Percentiles rank a stretch among this genome's conserved stretches.
These are phyloP conservation scores for Ecliptopera silaceata DNA, from an alignment of 2,888 invertebrate species.

Conservation along the genomic window DNA sequence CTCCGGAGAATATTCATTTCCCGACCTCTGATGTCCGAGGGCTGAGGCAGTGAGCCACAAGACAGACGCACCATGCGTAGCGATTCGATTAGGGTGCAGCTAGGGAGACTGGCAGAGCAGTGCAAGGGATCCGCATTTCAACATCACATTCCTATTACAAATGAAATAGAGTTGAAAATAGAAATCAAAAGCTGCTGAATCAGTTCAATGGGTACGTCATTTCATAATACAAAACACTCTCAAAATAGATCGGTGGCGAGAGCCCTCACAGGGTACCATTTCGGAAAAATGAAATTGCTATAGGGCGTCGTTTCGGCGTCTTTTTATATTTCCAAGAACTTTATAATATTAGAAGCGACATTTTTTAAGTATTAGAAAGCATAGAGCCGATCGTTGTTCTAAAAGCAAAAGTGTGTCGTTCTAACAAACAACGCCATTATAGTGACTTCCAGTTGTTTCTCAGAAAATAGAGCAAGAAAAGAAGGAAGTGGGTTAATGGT, in stretches of 20 bases:
- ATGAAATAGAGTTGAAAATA: conserved; percentile 30
- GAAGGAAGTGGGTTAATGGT: conserved; percentile 34
- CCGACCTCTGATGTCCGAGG: conserved; percentile 71
- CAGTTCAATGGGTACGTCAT: conserved; percentile 64
- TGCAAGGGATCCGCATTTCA: conserved; percentile 58
- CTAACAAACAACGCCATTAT: conserved; percentile 42
- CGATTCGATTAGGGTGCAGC: conserved; percentile 82
- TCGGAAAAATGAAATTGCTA: conserved; percentile 79
- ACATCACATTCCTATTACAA: conserved; percentile 37
- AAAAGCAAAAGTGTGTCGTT: conserved; percentile 45
- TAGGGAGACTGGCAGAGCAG: conserved; percentile 69
- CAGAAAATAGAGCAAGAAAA: conserved; percentile 39
- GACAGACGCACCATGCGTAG: conserved; percentile 77
- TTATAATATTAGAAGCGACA: conserved; percentile 42
- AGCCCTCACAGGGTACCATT: conserved; percentile 65
- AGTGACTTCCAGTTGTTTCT: conserved; percentile 37
- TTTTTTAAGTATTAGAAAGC: conserved; percentile 32
- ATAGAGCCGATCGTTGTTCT: conserved; percentile 42
- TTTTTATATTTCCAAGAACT: conserved; percentile 59
- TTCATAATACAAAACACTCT: conserved; percentile 79
- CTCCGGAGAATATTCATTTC: conserved; percentile 78
- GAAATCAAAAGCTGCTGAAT: conserved; percentile 2
- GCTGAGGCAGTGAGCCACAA: conserved; percentile 70
- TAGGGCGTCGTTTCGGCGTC: conserved; percentile 66
- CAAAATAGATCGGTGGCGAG: conserved; percentile 80